Base-by-base conservation (phyloP, 1,140 invertebrate species). In the Leptoteleia sp. region DNA sequence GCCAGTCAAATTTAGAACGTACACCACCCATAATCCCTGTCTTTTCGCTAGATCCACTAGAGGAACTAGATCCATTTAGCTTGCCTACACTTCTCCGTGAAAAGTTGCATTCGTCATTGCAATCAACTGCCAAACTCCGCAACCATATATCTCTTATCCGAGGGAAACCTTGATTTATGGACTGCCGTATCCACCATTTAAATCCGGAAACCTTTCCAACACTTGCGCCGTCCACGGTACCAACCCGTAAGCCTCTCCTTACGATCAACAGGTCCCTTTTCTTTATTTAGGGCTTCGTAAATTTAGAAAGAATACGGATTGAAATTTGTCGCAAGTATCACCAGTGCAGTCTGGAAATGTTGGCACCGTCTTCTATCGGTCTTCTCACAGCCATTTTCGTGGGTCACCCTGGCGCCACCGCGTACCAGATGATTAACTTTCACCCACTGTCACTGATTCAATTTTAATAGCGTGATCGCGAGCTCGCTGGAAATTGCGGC, bases 181-280 rank as follows among this genome's bases (percentile, higher is more conserved):
- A 38, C 19, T 16, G 7, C 27, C 4, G 15, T 4, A 4, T 33
- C 15, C 42, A 33, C 17, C 13, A 17, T n/a, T 9, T 29, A 12
- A 15, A 15, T 35, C 33, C 22, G 47, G 13, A 15, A 37, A 64
- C 31, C 45, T 52, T 43, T 29, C 5, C n/a, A 16, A 40, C 27
- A 29, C 17, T 29, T 37, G 11, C 6, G 9, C 42, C 11, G 13
- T 3, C 16, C 16, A 25, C 16, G 17, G 4, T 43, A 22, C 12
- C 33, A 65, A 65, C 47, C 48, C 25, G 38, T 27, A n/a, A n/a
- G 1, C 5, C 35, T 25, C 15, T 3, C 8, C 22, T n/a, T 4
- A 48, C 35, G 54, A 65, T 43, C 61, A 65, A 65, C 61, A 54
- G 48, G 47, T 65, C 12, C 48, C n/a, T n/a, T n/a, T n/a, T n/a